Evolutionary conservation across 2,797 vertebrate species (phyloP).

Genomic region (Gila robusta): DNA sequence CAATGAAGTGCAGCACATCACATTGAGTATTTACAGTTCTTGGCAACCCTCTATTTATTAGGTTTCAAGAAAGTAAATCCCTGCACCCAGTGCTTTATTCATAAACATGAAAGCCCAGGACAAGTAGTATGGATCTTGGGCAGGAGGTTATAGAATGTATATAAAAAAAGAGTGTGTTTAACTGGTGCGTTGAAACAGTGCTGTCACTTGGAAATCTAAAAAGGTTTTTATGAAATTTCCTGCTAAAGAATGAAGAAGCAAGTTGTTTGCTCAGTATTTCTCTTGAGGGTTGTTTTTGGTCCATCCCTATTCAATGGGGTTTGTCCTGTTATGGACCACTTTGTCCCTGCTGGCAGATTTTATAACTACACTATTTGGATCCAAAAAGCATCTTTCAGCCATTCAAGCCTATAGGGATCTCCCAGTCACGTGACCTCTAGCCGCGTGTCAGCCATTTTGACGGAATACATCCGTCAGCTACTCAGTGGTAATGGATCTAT

Average conservation of each 20-base stretch:
- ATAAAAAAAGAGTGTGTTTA: neutral
- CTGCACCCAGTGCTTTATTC: neutral
- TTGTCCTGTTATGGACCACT: neutral
- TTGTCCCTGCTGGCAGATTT: neutral
- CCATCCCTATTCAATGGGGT: too few relatives aligned
- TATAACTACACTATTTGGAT: neutral
- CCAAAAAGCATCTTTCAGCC: neutral
- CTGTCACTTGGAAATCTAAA: neutral
- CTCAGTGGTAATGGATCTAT: too few relatives aligned
- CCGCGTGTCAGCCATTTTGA: too few relatives aligned
- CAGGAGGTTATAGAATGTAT: neutral
- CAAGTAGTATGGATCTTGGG: neutral
- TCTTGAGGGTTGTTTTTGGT: neutral
- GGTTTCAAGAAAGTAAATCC: neutral
- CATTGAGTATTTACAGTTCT: neutral
- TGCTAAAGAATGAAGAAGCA: neutral
- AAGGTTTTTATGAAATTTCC: neutral
- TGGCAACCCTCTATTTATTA: neutral
- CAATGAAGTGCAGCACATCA: neutral
- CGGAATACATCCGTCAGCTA: too few relatives aligned
- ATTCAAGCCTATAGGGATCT: too few relatives aligned
- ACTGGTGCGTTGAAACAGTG: neutral
- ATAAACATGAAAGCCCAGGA: neutral
- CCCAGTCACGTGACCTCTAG: too few relatives aligned
- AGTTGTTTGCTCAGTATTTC: neutral